Percentiles rank a stretch among this genome's conserved stretches.
phyloP scores from a whole-genome alignment of 1,140 invertebrate species.

The Psilanteris sp. region DNA sequence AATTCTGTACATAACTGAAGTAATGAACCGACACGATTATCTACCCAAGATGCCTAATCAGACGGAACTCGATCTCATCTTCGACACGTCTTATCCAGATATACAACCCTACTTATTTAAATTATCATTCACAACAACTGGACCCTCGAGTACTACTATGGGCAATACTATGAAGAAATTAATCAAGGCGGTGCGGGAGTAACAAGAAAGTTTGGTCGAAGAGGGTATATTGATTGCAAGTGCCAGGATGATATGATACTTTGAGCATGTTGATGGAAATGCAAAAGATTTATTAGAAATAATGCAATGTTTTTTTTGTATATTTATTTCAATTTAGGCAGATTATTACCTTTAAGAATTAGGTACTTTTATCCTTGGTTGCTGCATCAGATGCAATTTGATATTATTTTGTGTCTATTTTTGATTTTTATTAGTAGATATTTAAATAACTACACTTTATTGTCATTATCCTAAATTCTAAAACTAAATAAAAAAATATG shows the following conservation, averaged over 20 bases:
- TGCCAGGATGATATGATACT: slow-evolving; percentile 1
- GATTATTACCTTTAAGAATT: no score
- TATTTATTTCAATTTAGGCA: background rate
- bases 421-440: no score
- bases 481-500: no score
- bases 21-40: slow-evolving; percentile 97
- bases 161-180: slow-evolving; percentile 94
- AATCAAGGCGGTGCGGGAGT: slow-evolving; percentile 83
- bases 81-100: slow-evolving; percentile 94
- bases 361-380: no score
- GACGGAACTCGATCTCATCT: slow-evolving; percentile 94
- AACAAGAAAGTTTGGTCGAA: slow-evolving; percentile 17
- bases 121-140: slow-evolving; percentile 87
- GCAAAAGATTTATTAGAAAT: background rate
- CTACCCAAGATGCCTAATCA: slow-evolving; percentile 96
- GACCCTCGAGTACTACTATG: slow-evolving; percentile 86
- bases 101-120: slow-evolving; percentile 98
- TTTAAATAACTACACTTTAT: no score
- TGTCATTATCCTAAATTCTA: no score
- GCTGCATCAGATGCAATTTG: no score
- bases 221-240: slow-evolving; percentile 6
- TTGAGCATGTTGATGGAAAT: background rate
- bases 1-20: slow-evolving; percentile 94
- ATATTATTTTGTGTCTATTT: no score
- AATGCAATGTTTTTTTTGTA: no score